Evolutionary conservation across 2,113 vertebrate genomes (phyloP), one percentile per base, ranked within the genome.

Genomic region (Salminus brasiliensis): DNA sequence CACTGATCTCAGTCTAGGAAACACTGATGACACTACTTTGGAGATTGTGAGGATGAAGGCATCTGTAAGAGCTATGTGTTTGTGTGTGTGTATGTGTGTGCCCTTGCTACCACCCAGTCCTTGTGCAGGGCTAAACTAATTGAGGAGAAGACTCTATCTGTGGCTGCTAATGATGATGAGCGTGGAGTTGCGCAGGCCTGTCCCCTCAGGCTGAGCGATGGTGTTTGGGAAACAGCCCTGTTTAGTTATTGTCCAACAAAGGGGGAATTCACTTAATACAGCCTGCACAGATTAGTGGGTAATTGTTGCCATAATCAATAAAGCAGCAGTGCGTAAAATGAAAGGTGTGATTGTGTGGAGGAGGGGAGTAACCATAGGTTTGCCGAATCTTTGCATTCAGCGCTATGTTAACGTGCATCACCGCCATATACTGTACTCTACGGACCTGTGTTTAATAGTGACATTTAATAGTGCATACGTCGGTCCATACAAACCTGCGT

Each of bases 191-290:
- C 57, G 86, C 89, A 90, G 83, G 83, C 80, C 60, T 90, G 90
- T 92, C 92, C 90, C 93, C 92, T 88, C 63, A 88, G 92, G 93
- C 93, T 90, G 89, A 91, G 80, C 84, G 81, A 91, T 91, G 84
- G 87, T 83, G 83, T 88, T 87, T 90, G 88, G 90, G 88, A 88
- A 88, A 88, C 89, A 89, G 88, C 87, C 91, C 84, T 91, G 91
- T 92, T 93, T 94, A 93, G 90, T 94, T 94, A 93, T 93, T 94
- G 92, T 93, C 93, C 92, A 93, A 91, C 92, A 93, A 93, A 92
- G 87, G 88, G 88, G 92, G 91, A 90, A 90, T 91, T 91, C 90
- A 89, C 91, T 93, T 92, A 94, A 93, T 93, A 89, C 90, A 90
- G 89, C 86, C 83, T 89, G 87, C 90, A 90, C 89, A 91, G 90